These are phyloP conservation scores for Tiaroga cobitis DNA, from an alignment of 2,797 vertebrate genomes.

Conservation along the genomic window DNA sequence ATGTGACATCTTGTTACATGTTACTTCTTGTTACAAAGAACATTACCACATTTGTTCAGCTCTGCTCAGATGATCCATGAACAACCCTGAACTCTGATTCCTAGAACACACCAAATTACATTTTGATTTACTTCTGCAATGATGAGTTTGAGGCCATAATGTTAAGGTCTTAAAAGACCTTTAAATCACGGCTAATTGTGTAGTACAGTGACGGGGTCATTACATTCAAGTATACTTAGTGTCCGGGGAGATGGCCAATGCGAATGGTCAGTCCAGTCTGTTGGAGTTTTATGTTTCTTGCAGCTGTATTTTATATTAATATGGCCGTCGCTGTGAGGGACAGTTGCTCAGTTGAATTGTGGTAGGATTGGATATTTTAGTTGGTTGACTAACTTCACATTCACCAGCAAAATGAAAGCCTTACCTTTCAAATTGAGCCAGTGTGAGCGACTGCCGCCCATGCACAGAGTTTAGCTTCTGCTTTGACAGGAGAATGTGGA, in stretches of 20 bases:
- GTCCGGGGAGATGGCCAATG: constrained; percentile 17
- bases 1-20: neutral
- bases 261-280: constrained; percentile 19
- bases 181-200: constrained; percentile 55
- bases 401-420: constrained; percentile 1
- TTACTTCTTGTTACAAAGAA: neutral
- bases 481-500: constrained; percentile 33
- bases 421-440: constrained; percentile 19
- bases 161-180: constrained; percentile 40
- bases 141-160: constrained; percentile 49
- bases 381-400: constrained; percentile 32
- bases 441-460: neutral
- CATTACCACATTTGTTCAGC: constrained; percentile 16
- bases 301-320: constrained; percentile 33
- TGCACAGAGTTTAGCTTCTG: constrained; percentile 2
- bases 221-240: constrained; percentile 39
- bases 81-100: constrained; percentile 23
- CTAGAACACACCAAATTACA: constrained; percentile 54
- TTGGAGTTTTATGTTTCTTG: constrained; percentile 11
- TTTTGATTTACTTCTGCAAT: constrained; percentile 58
- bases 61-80: constrained; percentile 9
- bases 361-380: constrained; percentile 18
- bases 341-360: constrained; percentile 30
- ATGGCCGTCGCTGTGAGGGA: constrained; percentile 28
- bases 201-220: constrained; percentile 33